phyloP scores from a whole-genome alignment of 2,113 vertebrate genomes.

The Dasypus novemcinctus region DNA sequence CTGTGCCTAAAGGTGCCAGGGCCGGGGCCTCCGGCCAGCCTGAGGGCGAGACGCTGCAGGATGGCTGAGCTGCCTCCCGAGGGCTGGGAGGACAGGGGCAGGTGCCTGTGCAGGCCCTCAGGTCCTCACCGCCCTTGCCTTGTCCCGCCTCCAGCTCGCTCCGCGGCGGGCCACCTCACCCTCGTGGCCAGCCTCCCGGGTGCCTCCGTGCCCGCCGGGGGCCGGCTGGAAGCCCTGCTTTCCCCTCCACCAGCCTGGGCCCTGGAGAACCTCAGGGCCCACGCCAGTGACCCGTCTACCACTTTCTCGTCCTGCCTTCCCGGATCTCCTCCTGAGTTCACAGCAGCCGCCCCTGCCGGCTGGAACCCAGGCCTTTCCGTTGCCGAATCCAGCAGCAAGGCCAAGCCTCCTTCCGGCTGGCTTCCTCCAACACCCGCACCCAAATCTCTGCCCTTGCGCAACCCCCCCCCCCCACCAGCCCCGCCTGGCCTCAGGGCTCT shows the following conservation, averaged over 20 bases:
- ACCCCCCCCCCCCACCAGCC: rapidly evolving
- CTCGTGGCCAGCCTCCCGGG: no score
- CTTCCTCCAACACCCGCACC: not conserved
- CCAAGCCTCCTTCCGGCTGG: not conserved
- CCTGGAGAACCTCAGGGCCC: not conserved
- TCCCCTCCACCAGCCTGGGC: not conserved
- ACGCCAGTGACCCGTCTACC: not conserved
- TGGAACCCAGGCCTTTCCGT: rapidly evolving
- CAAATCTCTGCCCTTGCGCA: rapidly evolving
- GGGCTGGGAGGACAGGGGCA: not conserved
- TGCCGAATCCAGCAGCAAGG: not conserved
- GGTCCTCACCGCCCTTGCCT: not conserved
- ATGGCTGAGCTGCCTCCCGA: not conserved
- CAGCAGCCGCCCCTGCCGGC: not conserved
- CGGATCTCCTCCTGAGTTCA: no score
- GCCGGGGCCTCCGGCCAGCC: not conserved
- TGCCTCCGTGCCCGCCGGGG: no score
- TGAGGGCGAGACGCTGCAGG: not conserved
- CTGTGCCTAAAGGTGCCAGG: not conserved
- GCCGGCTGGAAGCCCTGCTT: not conserved
- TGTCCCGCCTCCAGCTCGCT: not conserved
- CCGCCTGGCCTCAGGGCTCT: no score
- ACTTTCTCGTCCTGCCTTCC: not conserved
- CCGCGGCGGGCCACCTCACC: rapidly evolving
- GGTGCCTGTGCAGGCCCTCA: rapidly evolving